phyloP scores from a whole-genome alignment of 2,888 invertebrate genomes.

The Sinohyriopsis cumingii region DNA sequence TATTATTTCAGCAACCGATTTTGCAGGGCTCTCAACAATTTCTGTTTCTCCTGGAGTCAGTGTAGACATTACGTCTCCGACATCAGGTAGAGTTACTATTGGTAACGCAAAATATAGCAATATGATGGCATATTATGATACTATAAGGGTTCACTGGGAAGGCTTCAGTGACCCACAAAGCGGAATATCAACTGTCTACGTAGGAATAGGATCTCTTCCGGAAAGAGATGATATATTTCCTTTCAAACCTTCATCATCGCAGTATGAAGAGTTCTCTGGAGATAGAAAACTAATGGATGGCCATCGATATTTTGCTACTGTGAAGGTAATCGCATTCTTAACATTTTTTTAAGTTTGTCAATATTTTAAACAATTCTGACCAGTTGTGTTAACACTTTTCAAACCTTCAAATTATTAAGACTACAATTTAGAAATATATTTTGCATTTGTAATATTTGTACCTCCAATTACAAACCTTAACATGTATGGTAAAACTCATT shows the following conservation, averaged over 20 bases:
- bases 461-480: too few species aligned
- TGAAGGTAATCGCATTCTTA: conserved; percentile 13
- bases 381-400: too few species aligned
- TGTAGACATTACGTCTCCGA: conserved; percentile 19
- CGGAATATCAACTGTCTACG: conserved; percentile 19
- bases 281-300: conserved; percentile 10
- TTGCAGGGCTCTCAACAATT: conserved; percentile 4
- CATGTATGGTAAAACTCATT: too few species aligned
- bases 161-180: conserved; percentile 29
- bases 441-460: too few species aligned
- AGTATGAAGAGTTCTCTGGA: conserved; percentile 1
- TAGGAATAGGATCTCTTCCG: conserved; percentile 11
- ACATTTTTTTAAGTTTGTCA: too few species aligned
- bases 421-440: too few species aligned
- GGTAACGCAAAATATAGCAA: conserved; percentile 1
- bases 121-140: conserved; percentile 2
- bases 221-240: conserved; percentile 8
- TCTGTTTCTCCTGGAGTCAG: conserved; percentile 8
- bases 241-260: conserved; percentile 6
- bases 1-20: conserved; percentile 13
- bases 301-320: conserved; percentile 12
- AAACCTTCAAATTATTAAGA: too few species aligned
- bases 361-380: too few species aligned
- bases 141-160: conserved; percentile 20
- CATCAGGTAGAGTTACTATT: conserved; percentile 9